Base-by-base conservation (phyloP, 2,888 invertebrate genomes). In the Lucinisca nassula region DNA sequence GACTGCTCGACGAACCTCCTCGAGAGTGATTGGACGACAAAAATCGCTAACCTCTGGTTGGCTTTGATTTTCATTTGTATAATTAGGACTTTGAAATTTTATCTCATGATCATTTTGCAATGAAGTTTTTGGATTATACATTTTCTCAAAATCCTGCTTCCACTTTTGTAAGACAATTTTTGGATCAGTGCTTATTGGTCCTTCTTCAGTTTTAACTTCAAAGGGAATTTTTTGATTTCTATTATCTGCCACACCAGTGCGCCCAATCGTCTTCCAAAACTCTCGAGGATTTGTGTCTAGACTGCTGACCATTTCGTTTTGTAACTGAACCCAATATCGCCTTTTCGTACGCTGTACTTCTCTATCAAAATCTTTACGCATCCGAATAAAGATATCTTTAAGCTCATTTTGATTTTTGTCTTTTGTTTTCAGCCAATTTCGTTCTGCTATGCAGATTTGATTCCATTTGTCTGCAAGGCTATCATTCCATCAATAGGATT, bases 291-390 rank as follows among this genome's bases (percentile, higher is more conserved):
- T 40, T 72, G 4, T n/a, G 24, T 40, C 40, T 38, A 38, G 21
- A 12, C n/a, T 37, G 21, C 12, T 72, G 40, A 72, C 72, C 72
- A 72, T 37, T 38, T 40, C 40, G 3, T 37, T 40, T 72, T 72
- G 72, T 40, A 72, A 72, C 37, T 40, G 38, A 21, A n/a, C n/a
- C 72, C 72, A 38, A 24, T 72, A 72, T 40, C 72, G 35, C 38
- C 40, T 32, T 72, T 72, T 37, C 8, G 37, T 24, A 72, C 40
- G 37, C 24, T 72, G 72, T 40, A 72, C 72, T 24, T 38, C 40
- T 40, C 40, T 32, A 37, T 72, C 72, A 72, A 37, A 72, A 72
- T n/a, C n/a, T 72, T 72, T 72, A 72, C 72, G 72, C 21, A 37
- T 24, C 14, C 40, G 37, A 10, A 72, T 40, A 24, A 72, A 72